Base-by-base conservation (phyloP, 1,140 invertebrate genomes). In the Polypedilum pembai region DNA sequence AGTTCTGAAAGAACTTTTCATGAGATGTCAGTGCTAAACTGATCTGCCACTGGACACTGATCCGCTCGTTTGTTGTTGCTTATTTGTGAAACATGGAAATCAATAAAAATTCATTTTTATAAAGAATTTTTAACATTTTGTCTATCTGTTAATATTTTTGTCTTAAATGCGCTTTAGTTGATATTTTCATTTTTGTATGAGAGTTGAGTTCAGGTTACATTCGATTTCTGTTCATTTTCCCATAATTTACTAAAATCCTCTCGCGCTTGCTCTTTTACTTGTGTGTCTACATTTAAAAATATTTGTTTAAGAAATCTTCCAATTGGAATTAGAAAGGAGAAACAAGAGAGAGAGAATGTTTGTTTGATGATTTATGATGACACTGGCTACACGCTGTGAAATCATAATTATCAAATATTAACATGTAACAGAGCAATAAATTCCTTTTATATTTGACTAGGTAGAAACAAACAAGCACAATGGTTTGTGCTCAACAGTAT, bases 351-450 rank as follows among this genome's bases (percentile, higher is more conserved):
- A 56, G 12, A 56, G 5, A 33, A 33, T 33, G 24, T 33, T 56
- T n/a, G 45, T 69, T 17, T 69, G 17, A 69, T 69, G 65, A 69
- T 69, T 69, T 69, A 69, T 69, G 65, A 69, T 21, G 65, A 69
- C 65, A 69, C 65, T 7, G 7, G 65, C 17, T 20, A 69, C 65
- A 69, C 17, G 65, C 65, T 69, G 65, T 69, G 65, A 69, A 69
- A 69, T 69, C 65, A 69, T 69, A 69, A 69, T 69, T 69, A 69
- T 69, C 65, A 18, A 18, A 21, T 69, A 69, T 69, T 69, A 69
- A 69, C 65, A 69, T 69, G 65, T 69, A 69, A 69, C 15, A 18
- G 20, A 69, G 17, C 20, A 69, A 69, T 69, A 69, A 20, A 69
- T 69, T 69, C 65, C 65, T 69, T 69, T 69, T 69, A 18, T 69